phyloP scores from a whole-genome alignment of 64 coral and sea anemone species.

The Stichodactyla mertensii region DNA sequence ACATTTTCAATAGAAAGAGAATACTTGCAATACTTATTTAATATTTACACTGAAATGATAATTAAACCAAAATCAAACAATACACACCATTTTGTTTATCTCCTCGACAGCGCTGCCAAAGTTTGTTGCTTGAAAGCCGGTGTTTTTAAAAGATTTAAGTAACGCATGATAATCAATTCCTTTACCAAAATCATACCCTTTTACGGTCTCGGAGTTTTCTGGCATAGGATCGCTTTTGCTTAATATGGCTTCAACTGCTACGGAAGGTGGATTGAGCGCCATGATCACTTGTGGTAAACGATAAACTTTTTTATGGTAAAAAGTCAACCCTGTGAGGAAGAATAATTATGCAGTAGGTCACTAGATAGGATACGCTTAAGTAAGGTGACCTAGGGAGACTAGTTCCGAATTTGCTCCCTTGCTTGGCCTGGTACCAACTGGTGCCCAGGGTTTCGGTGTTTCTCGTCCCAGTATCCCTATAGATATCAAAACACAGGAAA shows the following conservation, averaged over 20 bases:
- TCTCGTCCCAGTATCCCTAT: no score
- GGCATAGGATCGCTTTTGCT: slow-evolving; percentile 70
- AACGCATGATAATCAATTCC: slow-evolving; percentile 89
- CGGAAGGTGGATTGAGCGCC: slow-evolving; percentile 24
- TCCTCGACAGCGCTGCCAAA: slow-evolving; percentile 96
- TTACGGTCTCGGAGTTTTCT: slow-evolving; percentile 38
- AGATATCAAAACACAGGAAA: no score
- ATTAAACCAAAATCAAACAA: background rate
- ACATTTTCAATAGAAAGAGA: no score
- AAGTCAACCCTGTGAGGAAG: no score
- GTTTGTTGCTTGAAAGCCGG: slow-evolving; percentile 93
- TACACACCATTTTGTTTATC: slow-evolving; percentile 89
- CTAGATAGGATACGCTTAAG: no score
- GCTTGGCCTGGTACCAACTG: no score
- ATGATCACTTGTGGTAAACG: background rate
- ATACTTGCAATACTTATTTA: no score
- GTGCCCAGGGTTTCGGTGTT: no score
- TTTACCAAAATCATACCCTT: slow-evolving; percentile 91
- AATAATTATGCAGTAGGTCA: no score
- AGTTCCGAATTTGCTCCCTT: no score
- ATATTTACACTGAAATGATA: no score
- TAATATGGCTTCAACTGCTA: slow-evolving; percentile 45
- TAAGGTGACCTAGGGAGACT: no score
- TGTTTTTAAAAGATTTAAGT: slow-evolving; percentile 53
- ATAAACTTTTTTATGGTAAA: background rate